These are phyloP conservation scores for Gulo gulo DNA, from an alignment of 2,113 vertebrate species.

Conservation along the genomic window DNA sequence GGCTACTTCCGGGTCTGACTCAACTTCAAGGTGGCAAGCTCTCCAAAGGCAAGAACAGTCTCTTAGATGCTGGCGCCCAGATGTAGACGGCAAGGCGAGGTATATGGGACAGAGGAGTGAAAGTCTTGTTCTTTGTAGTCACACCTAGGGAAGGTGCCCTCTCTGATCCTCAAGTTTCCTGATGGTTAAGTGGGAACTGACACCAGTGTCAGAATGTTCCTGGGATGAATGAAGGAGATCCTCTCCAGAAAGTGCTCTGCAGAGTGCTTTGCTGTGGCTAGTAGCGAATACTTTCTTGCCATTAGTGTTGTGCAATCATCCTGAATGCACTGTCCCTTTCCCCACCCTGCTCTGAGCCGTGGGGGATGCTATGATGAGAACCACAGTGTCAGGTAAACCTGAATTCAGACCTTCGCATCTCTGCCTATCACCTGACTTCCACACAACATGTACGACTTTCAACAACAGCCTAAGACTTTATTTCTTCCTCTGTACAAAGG, in stretches of 20 bases:
- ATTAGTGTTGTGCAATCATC: not conserved
- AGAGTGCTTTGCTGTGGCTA: not conserved
- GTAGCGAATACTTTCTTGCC: not conserved
- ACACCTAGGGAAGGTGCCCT: not conserved
- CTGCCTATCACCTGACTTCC: not conserved
- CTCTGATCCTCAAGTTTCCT: not conserved
- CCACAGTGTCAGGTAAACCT: not conserved
- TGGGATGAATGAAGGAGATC: not conserved
- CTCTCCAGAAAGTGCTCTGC: not conserved
- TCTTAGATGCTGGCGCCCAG: not conserved
- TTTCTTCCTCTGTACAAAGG: not conserved
- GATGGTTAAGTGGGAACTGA: not conserved
- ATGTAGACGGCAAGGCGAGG: not conserved
- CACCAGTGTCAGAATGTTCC: not conserved
- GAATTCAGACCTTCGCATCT: not conserved
- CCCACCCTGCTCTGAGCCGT: not conserved
- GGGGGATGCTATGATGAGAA: not conserved
- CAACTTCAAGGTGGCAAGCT: not conserved
- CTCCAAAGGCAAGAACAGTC: not conserved
- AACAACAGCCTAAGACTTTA: not conserved
- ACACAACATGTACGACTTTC: not conserved
- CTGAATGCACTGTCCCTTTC: not conserved
- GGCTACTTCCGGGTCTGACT: not conserved
- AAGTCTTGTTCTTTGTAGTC: not conserved
- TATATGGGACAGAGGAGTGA: not conserved